phyloP scores from a whole-genome alignment of 2,113 vertebrate genomes.

The Bufo gargarizans region DNA sequence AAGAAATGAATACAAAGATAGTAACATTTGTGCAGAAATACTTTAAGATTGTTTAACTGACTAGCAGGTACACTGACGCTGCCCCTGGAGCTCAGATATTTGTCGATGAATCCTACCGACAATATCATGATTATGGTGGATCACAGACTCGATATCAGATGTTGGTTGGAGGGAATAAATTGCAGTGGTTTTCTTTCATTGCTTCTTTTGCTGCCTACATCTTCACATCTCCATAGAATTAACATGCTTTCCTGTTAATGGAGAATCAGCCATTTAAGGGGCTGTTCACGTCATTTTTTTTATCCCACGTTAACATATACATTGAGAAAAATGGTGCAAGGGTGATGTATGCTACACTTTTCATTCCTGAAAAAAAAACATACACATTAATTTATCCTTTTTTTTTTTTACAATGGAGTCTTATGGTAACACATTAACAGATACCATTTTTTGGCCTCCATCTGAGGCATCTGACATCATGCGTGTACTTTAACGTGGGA shows the following conservation, averaged over 20 bases:
- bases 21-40: constrained; percentile 35
- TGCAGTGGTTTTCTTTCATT: not conserved
- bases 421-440: too few relatives aligned
- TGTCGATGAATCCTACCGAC: not conserved
- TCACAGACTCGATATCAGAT: not conserved
- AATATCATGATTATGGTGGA: not conserved
- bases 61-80: not conserved
- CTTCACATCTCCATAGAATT: not conserved
- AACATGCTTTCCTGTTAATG: not conserved
- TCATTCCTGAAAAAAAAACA: too few relatives aligned
- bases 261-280: not conserved
- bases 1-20: constrained; percentile 30
- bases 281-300: too few relatives aligned
- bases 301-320: too few relatives aligned
- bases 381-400: too few relatives aligned
- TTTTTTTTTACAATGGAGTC: too few relatives aligned
- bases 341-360: too few relatives aligned
- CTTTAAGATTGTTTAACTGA: constrained; percentile 3
- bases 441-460: too few relatives aligned
- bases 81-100: not conserved
- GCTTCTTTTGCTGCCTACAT: not conserved
- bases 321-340: too few relatives aligned
- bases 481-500: too few relatives aligned
- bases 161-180: not conserved
- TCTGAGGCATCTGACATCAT: too few relatives aligned